Percentiles rank a stretch among this genome's conserved stretches.
These are phyloP conservation scores for Theropithecus gelada DNA, from an alignment of 2,113 vertebrate species.

Conservation along the genomic window DNA sequence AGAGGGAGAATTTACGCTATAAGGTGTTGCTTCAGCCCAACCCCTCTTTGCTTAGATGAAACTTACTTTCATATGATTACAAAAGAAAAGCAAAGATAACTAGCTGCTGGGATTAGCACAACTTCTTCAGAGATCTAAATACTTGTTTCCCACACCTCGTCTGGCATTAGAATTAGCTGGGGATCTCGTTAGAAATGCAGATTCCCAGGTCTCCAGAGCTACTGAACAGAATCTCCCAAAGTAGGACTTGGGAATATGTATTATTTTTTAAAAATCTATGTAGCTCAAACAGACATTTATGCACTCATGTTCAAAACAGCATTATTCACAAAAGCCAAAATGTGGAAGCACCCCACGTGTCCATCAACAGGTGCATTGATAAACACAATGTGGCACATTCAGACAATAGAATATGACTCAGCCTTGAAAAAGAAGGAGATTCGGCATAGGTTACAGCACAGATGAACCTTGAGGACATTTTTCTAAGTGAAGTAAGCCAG, in stretches of 20 bases:
- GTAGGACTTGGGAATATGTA: background rate
- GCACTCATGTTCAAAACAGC: background rate
- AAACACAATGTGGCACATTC: background rate
- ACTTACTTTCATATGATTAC: background rate
- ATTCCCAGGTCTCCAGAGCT: background rate
- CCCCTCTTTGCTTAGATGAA: background rate
- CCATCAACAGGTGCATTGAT: background rate
- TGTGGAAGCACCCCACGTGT: background rate
- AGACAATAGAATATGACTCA: background rate
- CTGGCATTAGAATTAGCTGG: background rate
- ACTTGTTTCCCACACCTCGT: background rate
- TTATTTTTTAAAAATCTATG: no score
- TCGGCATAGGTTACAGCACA: background rate
- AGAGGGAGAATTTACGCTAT: background rate
- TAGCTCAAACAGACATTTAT: background rate
- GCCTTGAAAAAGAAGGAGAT: background rate
- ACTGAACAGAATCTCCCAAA: background rate
- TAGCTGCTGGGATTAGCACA: background rate
- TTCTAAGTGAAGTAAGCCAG: background rate
- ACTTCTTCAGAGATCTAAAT: background rate
- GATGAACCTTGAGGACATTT: background rate
- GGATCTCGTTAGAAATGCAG: background rate
- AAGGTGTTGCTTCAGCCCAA: background rate
- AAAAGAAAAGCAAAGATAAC: background rate
- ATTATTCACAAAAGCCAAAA: background rate